Evolutionary conservation across 2,113 vertebrate genomes (phyloP).

Genomic region (Engystomops pustulosus): DNA sequence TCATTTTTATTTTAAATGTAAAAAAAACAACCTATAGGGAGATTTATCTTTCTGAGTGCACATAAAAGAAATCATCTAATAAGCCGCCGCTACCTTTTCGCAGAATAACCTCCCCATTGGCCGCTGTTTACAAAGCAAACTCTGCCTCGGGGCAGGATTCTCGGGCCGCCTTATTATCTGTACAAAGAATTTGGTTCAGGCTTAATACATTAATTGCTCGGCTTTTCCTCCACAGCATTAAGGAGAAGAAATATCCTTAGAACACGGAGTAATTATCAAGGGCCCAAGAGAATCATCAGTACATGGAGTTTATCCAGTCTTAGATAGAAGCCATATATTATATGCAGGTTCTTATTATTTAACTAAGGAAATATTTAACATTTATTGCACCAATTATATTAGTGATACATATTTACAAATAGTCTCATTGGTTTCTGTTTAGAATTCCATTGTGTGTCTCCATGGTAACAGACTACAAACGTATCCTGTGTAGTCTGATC

Average conservation of each 20-base stretch:
- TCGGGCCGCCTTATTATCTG: constrained; percentile 6
- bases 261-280: background rate
- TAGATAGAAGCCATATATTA: background rate
- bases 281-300: background rate
- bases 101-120: background rate
- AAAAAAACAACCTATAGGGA: background rate
- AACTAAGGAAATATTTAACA: no score
- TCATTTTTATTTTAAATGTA: no score
- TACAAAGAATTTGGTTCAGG: background rate
- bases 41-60: background rate
- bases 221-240: background rate
- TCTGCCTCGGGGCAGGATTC: background rate
- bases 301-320: background rate
- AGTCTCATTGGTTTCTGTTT: no score
- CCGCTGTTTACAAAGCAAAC: background rate
- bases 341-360: no score
- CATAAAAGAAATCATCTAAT: background rate
- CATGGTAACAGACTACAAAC: no score
- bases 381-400: no score
- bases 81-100: background rate
- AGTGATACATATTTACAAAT: no score
- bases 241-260: background rate
- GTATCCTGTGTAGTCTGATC: no score
- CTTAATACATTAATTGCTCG: constrained; percentile 19
- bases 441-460: no score